Percentiles rank a stretch among this genome's conserved stretches.
Conservation (phyloP, 2,113 vertebrate species). For the Bostrychus sinensis region DNA sequence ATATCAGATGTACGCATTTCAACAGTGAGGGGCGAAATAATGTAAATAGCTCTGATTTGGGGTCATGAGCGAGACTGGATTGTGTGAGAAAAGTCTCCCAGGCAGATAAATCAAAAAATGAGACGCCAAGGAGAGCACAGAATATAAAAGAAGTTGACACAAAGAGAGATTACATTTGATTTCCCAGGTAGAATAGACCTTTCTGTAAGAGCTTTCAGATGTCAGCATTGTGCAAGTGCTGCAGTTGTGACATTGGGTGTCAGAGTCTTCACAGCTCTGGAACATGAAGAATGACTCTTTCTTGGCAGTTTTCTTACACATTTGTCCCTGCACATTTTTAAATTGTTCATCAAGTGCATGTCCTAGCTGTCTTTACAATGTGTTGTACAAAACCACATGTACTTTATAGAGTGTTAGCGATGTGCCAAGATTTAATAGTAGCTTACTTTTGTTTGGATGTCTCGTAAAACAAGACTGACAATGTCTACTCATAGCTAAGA, state of each 20-base stretch:
- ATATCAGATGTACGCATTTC: slow-evolving; percentile 66
- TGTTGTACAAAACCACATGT: neutral
- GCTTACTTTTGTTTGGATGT: neutral
- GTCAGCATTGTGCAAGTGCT: slow-evolving; percentile 22
- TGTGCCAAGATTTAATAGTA: neutral
- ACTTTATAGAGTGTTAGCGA: neutral
- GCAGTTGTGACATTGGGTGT: slow-evolving; percentile 22
- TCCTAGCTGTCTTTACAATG: slow-evolving; percentile 6
- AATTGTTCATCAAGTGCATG: neutral
- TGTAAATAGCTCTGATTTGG: slow-evolving; percentile 66
- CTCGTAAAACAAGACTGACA: neutral
- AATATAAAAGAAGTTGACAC: neutral
- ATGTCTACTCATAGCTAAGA: neutral
- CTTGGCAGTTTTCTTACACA: slow-evolving; percentile 7
- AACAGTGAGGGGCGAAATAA: slow-evolving; percentile 51
- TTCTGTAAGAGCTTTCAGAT: slow-evolving; percentile 35
- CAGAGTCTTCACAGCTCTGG: slow-evolving; percentile 18
- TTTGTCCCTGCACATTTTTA: slow-evolving; percentile 25
- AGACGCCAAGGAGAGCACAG: neutral
- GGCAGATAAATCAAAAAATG: slow-evolving; percentile 25
- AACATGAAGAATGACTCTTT: slow-evolving; percentile 20
- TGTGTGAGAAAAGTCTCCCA: slow-evolving; percentile 14
- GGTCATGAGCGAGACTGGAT: slow-evolving; percentile 35
- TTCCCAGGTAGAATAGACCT: slow-evolving; percentile 22
- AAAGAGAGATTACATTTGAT: slow-evolving; percentile 35